Evolutionary conservation across 2,888 invertebrate genomes (phyloP), one percentile per base, ranked within the genome.

Genomic region (Stenichneumon culpator): DNA sequence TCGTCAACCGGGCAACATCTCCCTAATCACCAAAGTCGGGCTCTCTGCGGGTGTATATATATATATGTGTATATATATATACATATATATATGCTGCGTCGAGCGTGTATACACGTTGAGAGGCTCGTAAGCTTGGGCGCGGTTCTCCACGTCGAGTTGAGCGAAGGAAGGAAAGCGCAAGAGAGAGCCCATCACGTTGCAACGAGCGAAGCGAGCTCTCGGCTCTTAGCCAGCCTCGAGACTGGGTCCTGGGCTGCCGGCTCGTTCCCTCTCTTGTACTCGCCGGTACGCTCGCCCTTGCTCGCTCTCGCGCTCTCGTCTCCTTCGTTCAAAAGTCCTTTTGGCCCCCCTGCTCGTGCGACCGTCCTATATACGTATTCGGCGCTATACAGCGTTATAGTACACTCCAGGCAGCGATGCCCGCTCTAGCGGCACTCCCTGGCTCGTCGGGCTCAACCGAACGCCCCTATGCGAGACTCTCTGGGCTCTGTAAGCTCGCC

Each of bases 251-350:
- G 50, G 63, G 67, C 63, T 28, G 16, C 6, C 63, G 32, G 3
- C 32, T 16, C 11, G 22, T 54, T 9, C 19, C 52, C 52, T 54
- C 19, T 54, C 19, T 54, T 22, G 1, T 19, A 54, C 9, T 0
- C 19, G 7, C 44, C 16, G 44, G 3, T 22, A 16, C 52, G 9
- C 19, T 54, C 52, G 9, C 39, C 5, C 57, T 14, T 1, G 3
- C 52, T 52, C 52, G 19, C 52, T n/a, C n/a, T 2, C 52, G 19
- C 52, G 14, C 50, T 63, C 86, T 83, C 85, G 78, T 88, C 89
- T 89, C 89, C 87, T 90, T 88, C 90, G 90, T 90, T 92, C 86
- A 89, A 89, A 90, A 89, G 89, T 92, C 91, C 91, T 92, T 92
- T 90, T 82, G 87, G 86, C 85, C 83, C 84, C 83, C 79, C 86